Percentiles rank a stretch among this genome's conserved stretches.
These are phyloP conservation scores for Oophaga pumilio DNA, from an alignment of 2,113 vertebrate genomes.

Conservation along the genomic window DNA sequence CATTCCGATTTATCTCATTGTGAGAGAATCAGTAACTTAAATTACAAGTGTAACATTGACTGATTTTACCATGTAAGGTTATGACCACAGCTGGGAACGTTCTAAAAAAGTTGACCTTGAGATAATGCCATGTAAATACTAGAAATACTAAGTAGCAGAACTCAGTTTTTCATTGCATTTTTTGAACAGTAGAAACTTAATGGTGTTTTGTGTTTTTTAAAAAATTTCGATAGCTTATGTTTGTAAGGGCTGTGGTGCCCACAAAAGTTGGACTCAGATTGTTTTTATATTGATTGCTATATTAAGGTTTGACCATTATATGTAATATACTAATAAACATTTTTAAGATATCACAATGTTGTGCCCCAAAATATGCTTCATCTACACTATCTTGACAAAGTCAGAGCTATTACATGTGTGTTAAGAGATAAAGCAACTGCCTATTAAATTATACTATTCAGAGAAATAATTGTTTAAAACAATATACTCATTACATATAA, in stretches of 20 bases:
- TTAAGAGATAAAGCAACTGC: background rate
- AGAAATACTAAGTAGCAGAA: background rate
- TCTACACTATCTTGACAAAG: background rate
- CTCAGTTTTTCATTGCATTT: no score
- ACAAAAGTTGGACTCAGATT: no score
- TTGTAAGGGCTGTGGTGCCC: no score
- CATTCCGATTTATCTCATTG: background rate
- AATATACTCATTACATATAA: no score
- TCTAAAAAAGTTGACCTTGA: background rate
- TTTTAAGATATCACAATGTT: background rate
- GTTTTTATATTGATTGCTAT: no score
- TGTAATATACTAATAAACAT: no score
- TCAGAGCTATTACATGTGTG: background rate
- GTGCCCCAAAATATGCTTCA: background rate
- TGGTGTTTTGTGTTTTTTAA: no score
- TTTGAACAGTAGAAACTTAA: no score
- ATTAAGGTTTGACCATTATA: no score
- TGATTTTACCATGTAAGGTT: background rate
- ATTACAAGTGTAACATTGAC: background rate
- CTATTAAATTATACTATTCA: background rate
- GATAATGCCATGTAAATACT: background rate
- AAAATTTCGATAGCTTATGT: no score
- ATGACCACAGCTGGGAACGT: conserved; percentile 25
- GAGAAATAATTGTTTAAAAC: background rate
- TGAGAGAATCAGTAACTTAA: background rate